Percentiles rank a stretch among this genome's conserved stretches.
phyloP scores from a whole-genome alignment of 2,797 vertebrate genomes.

The Coregonus suidteri region DNA sequence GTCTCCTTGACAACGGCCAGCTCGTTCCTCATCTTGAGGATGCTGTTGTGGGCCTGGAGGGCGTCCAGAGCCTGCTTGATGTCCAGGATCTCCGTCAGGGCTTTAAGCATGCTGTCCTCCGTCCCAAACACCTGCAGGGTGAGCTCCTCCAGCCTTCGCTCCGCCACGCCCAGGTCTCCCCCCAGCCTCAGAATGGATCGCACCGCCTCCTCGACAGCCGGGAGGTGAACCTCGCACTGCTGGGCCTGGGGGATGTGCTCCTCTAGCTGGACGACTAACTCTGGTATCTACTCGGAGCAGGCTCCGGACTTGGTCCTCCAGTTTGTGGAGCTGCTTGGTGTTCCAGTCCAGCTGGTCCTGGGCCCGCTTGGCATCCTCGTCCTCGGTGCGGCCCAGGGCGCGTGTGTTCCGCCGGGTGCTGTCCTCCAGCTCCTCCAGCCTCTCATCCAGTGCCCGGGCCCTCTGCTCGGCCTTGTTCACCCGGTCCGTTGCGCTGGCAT shows the following conservation, averaged over 20 bases:
- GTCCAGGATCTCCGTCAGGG: conserved; percentile 74
- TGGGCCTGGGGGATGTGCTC: conserved; percentile 78
- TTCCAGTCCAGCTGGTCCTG: conserved; percentile 81
- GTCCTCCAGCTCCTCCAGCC: conserved; percentile 86
- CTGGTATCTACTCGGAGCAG: conserved; percentile 69
- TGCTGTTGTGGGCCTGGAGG: conserved; percentile 75
- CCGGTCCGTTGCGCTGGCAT: conserved; percentile 75
- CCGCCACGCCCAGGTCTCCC: conserved; percentile 76
- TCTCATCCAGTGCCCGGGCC: conserved; percentile 76
- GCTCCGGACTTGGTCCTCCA: conserved; percentile 73
- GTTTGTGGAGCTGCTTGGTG: conserved; percentile 71
- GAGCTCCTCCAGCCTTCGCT: conserved; percentile 83
- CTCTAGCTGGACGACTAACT: conserved; percentile 74
- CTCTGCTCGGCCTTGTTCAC: conserved; percentile 85
- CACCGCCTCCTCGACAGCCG: conserved; percentile 84
- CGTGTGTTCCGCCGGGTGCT: conserved; percentile 86
- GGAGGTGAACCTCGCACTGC: conserved; percentile 82
- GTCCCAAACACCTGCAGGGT: conserved; percentile 80
- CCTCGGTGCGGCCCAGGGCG: conserved; percentile 86
- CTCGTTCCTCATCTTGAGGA: conserved; percentile 77
- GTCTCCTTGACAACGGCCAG: conserved; percentile 72
- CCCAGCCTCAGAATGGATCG: conserved; percentile 84
- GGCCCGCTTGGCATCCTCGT: conserved; percentile 77
- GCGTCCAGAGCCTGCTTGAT: conserved; percentile 80
- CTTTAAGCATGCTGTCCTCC: conserved; percentile 86